A percentile compares a stretch with the other conserved stretches of the same genome.
These are phyloP conservation scores for Pecten maximus DNA, from an alignment of 2,888 invertebrate genomes.

Conservation along the genomic window DNA sequence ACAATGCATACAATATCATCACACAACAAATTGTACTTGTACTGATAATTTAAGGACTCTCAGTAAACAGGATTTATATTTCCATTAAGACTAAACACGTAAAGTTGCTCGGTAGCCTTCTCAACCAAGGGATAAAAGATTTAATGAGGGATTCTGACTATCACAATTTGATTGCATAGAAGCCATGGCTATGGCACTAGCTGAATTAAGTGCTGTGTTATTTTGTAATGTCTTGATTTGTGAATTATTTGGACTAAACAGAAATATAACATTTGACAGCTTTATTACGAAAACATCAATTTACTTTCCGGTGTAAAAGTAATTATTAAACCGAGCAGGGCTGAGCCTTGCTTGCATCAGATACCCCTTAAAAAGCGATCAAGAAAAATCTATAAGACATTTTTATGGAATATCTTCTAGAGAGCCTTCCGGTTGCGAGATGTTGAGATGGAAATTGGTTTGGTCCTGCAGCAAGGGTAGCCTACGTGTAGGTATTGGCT, in stretches of 20 bases:
- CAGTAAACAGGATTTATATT: no score
- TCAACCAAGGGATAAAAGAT: no score
- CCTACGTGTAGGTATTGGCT: not conserved
- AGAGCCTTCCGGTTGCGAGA: not conserved
- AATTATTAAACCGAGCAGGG: not conserved
- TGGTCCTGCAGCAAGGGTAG: not conserved
- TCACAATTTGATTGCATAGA: not conserved
- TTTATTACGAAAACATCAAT: not conserved
- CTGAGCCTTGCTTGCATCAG: not conserved
- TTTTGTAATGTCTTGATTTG: not conserved
- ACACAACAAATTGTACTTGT: no score
- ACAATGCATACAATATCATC: no score
- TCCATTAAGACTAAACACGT: no score
- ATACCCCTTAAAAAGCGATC: not conserved
- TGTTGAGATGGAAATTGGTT: not conserved
- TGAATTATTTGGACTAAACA: not conserved
- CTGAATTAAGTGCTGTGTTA: not conserved
- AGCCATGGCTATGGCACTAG: not conserved
- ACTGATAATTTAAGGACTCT: no score
- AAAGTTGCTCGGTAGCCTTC: no score
- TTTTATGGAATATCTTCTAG: not conserved
- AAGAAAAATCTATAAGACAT: not conserved
- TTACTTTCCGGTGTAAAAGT: not conserved
- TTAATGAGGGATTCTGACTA: not conserved
- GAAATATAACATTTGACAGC: not conserved